phyloP scores from a whole-genome alignment of 2,888 invertebrate genomes.

The Dynastes grantii region DNA sequence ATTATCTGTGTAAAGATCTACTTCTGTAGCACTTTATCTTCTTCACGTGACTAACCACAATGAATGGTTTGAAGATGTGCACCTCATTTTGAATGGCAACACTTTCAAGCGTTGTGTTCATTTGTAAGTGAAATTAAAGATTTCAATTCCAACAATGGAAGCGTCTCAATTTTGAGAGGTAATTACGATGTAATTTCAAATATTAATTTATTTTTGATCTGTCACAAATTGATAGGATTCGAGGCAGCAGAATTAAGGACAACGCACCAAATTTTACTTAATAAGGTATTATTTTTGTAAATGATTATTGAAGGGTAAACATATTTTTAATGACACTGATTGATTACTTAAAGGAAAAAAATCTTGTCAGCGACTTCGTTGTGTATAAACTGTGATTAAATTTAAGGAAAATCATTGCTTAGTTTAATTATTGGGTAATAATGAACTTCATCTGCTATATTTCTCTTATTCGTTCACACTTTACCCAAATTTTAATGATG shows the following conservation, averaged over 20 bases:
- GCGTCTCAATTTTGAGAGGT: background rate
- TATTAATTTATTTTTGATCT: constrained; percentile 11
- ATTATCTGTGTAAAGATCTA: no score
- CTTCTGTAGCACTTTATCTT: background rate
- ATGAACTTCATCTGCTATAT: no score
- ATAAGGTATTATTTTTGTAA: background rate
- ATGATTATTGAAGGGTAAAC: background rate
- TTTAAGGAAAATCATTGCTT: no score
- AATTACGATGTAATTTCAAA: background rate
- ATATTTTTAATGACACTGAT: no score
- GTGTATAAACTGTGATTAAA: no score
- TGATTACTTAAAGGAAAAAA: no score
- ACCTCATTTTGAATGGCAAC: background rate
- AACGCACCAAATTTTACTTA: background rate
- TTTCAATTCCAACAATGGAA: constrained; percentile 5
- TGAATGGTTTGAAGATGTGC: background rate
- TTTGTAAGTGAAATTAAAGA: constrained; percentile 9
- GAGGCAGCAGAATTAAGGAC: background rate
- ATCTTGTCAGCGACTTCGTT: no score
- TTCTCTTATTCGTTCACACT: no score
- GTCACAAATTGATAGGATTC: background rate
- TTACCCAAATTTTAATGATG: no score
- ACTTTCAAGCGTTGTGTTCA: background rate
- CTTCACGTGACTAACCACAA: constrained; percentile 7
- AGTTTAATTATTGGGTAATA: no score